Base-by-base conservation (phyloP, 2,888 invertebrate species). In the Tethea ocularis region DNA sequence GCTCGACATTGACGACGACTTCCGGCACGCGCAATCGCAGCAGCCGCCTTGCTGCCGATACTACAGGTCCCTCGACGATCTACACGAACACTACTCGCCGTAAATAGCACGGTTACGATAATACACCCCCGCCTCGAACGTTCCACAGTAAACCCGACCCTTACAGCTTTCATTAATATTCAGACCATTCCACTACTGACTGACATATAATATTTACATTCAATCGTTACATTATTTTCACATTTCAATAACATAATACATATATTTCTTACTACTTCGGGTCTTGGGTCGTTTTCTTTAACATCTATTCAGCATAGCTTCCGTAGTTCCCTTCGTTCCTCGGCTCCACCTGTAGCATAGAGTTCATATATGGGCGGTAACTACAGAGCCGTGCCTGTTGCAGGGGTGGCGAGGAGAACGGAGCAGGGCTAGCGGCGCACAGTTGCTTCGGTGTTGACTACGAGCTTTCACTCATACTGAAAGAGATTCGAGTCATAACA, bases 1-100 rank as follows among this genome's bases (percentile, higher is more conserved):
- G 82, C 95, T 99, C 83, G 99, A 99, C 94, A 97, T 99, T 92
- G 99, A 99, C 90, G 99, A 99, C 92, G 99, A 99, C 94, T 97
- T 98, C 93, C 95, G 97, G 79, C 96, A 96, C 91, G 95, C 95
- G 86, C 96, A 96, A 83, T 94, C 96, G 88, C 95, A 95, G 89
- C 95, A 95, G 90, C 94, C 95, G 74, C 93, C 95, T 75, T 96
- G 96, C 93, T 96, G 96, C 93, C 95, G 96, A 88, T 96, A 96
- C 92, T 96, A 96, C 94, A 96, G 96, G 96, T 96, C 93, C 92
- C 93, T 93, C 92, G 93, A 93, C 91, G 93, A 93, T 93, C 92
- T 93, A 89, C 93, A 93, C 90, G 93, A 93, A 92, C 91, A 92
- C 92, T 93, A 92, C 92, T 93, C 93, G 84, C 93, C 91, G 91